Evolutionary conservation across 2,888 invertebrate species (phyloP).

Genomic region (Himalopsyche japonica): DNA sequence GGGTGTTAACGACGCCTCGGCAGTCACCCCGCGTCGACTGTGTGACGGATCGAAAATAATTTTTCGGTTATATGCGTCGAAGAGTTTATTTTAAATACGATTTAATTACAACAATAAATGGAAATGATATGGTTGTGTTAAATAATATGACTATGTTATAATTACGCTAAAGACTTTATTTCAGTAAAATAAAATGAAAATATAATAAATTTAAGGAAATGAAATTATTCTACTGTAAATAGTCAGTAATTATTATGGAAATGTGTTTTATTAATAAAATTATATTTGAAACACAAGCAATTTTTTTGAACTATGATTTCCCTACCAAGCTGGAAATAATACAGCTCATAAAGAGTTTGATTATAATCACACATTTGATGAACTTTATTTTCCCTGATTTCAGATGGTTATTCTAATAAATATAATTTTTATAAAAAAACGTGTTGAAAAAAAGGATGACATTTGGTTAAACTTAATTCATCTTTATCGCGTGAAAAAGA

Average conservation of each 20-base stretch:
- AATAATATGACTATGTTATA: slow-evolving; percentile 49
- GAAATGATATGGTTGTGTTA: slow-evolving; percentile 59
- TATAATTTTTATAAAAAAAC: too few relatives aligned
- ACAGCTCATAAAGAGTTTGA: background rate
- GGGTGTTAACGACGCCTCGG: background rate
- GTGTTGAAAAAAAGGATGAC: too few relatives aligned
- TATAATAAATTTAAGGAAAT: slow-evolving; percentile 18
- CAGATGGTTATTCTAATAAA: too few relatives aligned
- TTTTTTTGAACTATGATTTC: slow-evolving; percentile 3
- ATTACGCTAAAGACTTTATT: slow-evolving; percentile 36
- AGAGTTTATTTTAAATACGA: slow-evolving; percentile 9
- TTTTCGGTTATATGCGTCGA: background rate
- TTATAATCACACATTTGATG: too few relatives aligned
- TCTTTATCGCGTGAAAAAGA: too few relatives aligned
- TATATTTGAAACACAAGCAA: slow-evolving; percentile 13
- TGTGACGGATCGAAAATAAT: background rate
- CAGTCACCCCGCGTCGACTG: background rate
- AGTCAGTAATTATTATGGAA: slow-evolving; percentile 25
- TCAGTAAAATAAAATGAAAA: slow-evolving; percentile 34
- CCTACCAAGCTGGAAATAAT: background rate
- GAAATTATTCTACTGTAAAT: slow-evolving; percentile 30
- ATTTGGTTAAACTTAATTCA: too few relatives aligned
- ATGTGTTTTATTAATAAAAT: slow-evolving; percentile 35
- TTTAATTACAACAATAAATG: slow-evolving; percentile 18
- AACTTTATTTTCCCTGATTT: too few relatives aligned